Evolutionary conservation across 2,797 vertebrate species (phyloP).

Genomic region (Artibeus lituratus): DNA sequence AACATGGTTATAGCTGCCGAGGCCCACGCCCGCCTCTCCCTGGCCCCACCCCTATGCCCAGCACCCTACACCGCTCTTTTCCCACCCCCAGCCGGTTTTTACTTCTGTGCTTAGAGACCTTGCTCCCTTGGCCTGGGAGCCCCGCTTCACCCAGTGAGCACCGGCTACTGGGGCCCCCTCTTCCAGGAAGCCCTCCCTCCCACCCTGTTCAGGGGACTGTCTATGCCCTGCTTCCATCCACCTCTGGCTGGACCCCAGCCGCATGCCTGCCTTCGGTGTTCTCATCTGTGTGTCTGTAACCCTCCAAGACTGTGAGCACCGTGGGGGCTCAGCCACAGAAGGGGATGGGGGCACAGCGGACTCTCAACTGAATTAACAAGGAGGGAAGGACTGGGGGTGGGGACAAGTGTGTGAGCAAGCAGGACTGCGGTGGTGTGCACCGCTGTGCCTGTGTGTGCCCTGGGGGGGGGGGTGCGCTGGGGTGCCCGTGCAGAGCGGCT

Average conservation of each 20-base stretch:
- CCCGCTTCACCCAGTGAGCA: not conserved
- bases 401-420: not conserved
- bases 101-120: not conserved
- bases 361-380: fast-evolving
- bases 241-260: not conserved
- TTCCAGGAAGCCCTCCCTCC: not conserved
- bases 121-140: not conserved
- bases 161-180: not conserved
- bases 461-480: too few species aligned
- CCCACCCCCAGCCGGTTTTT: not conserved
- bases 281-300: not conserved
- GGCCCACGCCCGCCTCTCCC: not conserved
- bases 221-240: not conserved
- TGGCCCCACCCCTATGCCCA: not conserved
- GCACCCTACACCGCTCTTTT: fast-evolving
- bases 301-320: not conserved
- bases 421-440: not conserved
- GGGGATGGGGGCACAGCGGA: too few species aligned
- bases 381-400: not conserved
- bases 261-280: fast-evolving
- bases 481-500: not conserved
- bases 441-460: not conserved
- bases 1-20: fast-evolving
- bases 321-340: not conserved
- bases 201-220: not conserved